Evolutionary conservation across 2,888 invertebrate genomes (phyloP).

Genomic region (Andrena hattorfiana): DNA sequence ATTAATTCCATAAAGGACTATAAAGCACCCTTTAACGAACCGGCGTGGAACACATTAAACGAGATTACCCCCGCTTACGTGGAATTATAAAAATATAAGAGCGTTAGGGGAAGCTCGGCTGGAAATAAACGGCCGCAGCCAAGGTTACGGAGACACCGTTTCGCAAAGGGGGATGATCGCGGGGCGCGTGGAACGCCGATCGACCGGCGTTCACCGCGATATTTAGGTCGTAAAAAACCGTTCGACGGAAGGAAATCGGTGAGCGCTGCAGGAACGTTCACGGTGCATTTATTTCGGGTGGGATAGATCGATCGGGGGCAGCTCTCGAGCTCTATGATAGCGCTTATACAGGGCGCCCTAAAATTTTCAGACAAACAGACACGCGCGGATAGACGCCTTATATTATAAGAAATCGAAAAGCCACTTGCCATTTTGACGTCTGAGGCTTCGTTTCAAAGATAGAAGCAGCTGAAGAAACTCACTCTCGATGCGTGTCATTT

Average conservation of each 20-base stretch:
- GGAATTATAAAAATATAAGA: slow-evolving; percentile 57
- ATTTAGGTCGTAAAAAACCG: slow-evolving; percentile 51
- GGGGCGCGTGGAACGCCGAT: slow-evolving; percentile 2
- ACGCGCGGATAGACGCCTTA: no score
- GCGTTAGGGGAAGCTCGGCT: slow-evolving; percentile 42
- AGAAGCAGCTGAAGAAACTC: no score
- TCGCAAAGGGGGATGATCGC: slow-evolving; percentile 2
- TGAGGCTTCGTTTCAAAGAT: no score
- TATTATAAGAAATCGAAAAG: no score
- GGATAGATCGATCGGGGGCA: slow-evolving; percentile 17
- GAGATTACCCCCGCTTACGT: slow-evolving; percentile 45
- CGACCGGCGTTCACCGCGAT: slow-evolving; percentile 20
- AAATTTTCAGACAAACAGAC: no score
- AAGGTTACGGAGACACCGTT: slow-evolving; percentile 50
- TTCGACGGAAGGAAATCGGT: slow-evolving; percentile 37
- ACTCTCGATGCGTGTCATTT: no score
- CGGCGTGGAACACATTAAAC: slow-evolving; percentile 39
- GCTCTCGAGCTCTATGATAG: slow-evolving; percentile 16
- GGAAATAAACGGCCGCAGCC: slow-evolving; percentile 48
- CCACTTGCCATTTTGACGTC: no score
- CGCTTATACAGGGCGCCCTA: neutral
- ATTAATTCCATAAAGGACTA: slow-evolving; percentile 50
- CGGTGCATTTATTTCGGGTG: slow-evolving; percentile 40
- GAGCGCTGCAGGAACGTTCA: slow-evolving; percentile 31
- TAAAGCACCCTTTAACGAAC: slow-evolving; percentile 54